phyloP scores from a whole-genome alignment of 2,888 invertebrate species.

The Axea sp. region DNA sequence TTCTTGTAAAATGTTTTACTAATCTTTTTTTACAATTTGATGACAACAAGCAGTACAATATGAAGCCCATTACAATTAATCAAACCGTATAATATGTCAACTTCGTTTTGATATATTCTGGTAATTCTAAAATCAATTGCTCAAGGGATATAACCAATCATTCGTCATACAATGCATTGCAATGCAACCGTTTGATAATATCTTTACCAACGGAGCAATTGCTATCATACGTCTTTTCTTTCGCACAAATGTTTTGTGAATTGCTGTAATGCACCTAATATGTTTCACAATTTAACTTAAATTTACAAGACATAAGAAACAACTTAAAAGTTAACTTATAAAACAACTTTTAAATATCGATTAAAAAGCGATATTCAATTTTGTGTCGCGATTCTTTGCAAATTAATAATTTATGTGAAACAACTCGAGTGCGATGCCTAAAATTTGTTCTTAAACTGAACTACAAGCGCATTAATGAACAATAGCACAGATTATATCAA shows the following conservation, averaged over 20 bases:
- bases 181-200: not conserved
- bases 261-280: too few relatives aligned
- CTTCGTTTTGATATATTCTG: constrained; percentile 4
- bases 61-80: not conserved
- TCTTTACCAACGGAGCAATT: too few relatives aligned
- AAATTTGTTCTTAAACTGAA: constrained; percentile 16
- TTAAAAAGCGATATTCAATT: too few relatives aligned
- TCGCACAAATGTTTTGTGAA: too few relatives aligned
- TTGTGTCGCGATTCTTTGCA: not conserved
- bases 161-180: not conserved
- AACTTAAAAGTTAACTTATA: too few relatives aligned
- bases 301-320: too few relatives aligned
- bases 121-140: not conserved
- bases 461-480: constrained; percentile 27
- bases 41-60: not conserved
- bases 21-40: too few relatives aligned
- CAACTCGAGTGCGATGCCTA: not conserved
- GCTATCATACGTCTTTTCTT: too few relatives aligned
- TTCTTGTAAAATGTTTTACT: too few relatives aligned
- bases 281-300: too few relatives aligned
- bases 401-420: constrained; percentile 4
- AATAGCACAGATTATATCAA: constrained; percentile 28
- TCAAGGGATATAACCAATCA: constrained; percentile 4
- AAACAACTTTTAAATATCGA: too few relatives aligned
- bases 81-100: constrained; percentile 4